A percentile compares a stretch with the other conserved stretches of the same genome.
phyloP scores from a whole-genome alignment of 2,113 vertebrate species.

The Chunga burmeisteri region DNA sequence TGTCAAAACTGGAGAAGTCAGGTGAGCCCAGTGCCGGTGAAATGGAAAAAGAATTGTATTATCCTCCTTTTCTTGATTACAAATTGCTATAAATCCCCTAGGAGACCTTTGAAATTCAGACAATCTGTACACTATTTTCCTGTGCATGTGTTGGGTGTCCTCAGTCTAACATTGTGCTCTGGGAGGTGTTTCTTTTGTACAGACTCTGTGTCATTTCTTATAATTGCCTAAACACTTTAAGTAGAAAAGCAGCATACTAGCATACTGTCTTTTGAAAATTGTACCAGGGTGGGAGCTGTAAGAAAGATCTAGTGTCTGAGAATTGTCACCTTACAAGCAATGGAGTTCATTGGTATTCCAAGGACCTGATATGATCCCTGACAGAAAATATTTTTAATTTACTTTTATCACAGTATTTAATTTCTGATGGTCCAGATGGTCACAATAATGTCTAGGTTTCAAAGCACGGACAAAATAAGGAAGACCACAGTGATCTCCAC shows the following conservation, averaged over 20 bases:
- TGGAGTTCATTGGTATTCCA: background rate
- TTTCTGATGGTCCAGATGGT: background rate
- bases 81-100: background rate
- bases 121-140: background rate
- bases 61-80: background rate
- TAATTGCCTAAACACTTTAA: background rate
- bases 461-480: background rate
- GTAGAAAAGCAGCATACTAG: background rate
- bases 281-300: background rate
- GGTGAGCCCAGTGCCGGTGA: background rate
- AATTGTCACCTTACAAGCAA: background rate
- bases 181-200: background rate
- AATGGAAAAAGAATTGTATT: background rate
- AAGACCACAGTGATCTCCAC: background rate
- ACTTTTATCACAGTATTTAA: background rate
- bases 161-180: background rate
- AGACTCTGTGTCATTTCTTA: background rate
- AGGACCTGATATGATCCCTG: background rate
- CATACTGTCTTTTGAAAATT: background rate
- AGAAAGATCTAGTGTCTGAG: background rate
- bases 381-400: background rate
- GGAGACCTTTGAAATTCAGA: background rate
- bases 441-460: background rate
- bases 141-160: accelerated
- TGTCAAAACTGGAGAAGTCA: background rate